Evolutionary conservation across 2,888 invertebrate genomes (phyloP).

Genomic region (Pherbina coryleti): DNA sequence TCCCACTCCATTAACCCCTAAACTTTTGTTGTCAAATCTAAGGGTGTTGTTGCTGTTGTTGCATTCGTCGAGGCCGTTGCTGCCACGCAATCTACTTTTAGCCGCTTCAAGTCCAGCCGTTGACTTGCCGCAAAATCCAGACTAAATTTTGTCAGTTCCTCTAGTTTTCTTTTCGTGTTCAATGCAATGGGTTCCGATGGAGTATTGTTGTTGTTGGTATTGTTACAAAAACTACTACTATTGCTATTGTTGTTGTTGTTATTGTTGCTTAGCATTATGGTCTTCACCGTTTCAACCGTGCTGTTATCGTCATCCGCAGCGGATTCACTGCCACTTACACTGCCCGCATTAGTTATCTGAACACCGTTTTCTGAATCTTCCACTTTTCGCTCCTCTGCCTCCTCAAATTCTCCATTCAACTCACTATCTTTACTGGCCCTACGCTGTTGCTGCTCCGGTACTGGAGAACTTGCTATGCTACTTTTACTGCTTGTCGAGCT

Average conservation of each 20-base stretch:
- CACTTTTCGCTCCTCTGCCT: constrained; percentile 37
- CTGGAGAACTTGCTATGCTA: constrained; percentile 53
- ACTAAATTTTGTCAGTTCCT: neutral
- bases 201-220: constrained; percentile 43
- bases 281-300: constrained; percentile 47
- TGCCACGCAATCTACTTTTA: constrained; percentile 45
- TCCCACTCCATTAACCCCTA: constrained; percentile 55
- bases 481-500: constrained; percentile 59
- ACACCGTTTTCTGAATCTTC: constrained; percentile 8
- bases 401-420: constrained; percentile 38
- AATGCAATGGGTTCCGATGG: neutral
- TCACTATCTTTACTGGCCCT: constrained; percentile 47
- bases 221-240: constrained; percentile 48
- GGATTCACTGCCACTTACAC: constrained; percentile 25
- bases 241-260: constrained; percentile 39
- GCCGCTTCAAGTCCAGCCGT: constrained; percentile 48
- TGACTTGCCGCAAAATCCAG: neutral
- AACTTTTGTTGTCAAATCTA: constrained; percentile 77
- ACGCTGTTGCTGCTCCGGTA: neutral
- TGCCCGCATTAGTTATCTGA: neutral
- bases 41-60: constrained; percentile 56
- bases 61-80: constrained; percentile 43
- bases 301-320: constrained; percentile 42
- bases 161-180: constrained; percentile 18
- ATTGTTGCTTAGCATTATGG: constrained; percentile 47